Base-by-base conservation (phyloP, 2,888 invertebrate species). In the Tetheella fluctuosa region DNA sequence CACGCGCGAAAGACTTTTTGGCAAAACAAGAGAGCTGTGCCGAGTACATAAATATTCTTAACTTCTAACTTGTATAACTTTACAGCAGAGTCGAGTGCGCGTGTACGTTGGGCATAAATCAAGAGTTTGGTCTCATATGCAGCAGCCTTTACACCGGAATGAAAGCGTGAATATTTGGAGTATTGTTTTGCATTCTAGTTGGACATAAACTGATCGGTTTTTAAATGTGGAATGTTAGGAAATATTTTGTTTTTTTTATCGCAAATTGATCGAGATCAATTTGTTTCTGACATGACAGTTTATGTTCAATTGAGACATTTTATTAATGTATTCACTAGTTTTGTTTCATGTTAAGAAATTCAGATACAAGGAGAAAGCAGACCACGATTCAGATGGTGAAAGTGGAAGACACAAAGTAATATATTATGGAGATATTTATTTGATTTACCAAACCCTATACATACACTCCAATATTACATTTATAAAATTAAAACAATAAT, bases 1-100 rank as follows among this genome's bases (percentile, higher is more conserved):
- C 48, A 48, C 71, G 67, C 72, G 67, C 70, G 60, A 67, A 69
- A 70, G 60, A 71, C 66, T 82, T 48, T 79, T 78, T 77, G 80
- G 73, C 80, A 82, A 80, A 80, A 82, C 80, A 82, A 69, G 70
- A 57, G 62, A 59, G 58, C 30, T 64, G 60, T 64, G 57, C 52
- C 54, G 23, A 63, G 20, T 64, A 61, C 68, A 69, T 79, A 74
- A 77, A 78, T 71, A 70, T 71, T 76, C 64, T 17, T 48, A 63
- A 65, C 61, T 59, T 60, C 57, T 53, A 54, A 54, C 61, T 62
- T 64, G 64, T 61, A 58, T 64, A 64, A 67, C 59, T 70, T 68
- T 65, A 23, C 59, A 59, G 57, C 25, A 54, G 54, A 39, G 17
- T 55, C 34, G 55, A 55, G 55, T 13, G 20, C 28, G 55, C 23